These are phyloP conservation scores for Griposia aprilina DNA, from an alignment of 2,888 invertebrate genomes.

Conservation along the genomic window DNA sequence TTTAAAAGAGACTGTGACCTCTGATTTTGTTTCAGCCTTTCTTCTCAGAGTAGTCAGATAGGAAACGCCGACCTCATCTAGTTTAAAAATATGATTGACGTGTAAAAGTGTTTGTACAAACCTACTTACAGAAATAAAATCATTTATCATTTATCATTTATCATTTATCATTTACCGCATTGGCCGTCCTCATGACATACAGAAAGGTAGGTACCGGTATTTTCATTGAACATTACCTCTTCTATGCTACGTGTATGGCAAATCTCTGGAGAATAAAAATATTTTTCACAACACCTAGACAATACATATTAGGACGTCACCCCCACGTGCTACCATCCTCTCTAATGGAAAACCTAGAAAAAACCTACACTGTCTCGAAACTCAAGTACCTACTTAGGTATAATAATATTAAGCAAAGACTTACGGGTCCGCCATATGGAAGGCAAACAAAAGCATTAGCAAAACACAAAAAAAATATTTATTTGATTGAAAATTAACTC, in stretches of 20 bases:
- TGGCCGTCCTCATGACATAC: background rate
- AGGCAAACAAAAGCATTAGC: background rate
- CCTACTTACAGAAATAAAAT: no score
- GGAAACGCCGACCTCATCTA: no score
- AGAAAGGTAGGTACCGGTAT: background rate
- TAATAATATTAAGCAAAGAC: slow-evolving; percentile 27
- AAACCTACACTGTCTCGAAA: slow-evolving; percentile 14
- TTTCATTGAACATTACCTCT: background rate
- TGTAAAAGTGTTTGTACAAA: no score
- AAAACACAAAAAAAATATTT: slow-evolving; percentile 40
- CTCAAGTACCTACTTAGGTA: slow-evolving; percentile 15
- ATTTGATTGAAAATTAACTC: slow-evolving; percentile 49
- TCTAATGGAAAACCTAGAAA: background rate
- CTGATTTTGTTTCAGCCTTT: no score
- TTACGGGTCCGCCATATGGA: slow-evolving; percentile 20
- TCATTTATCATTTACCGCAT: no score
- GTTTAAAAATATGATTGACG: no score
- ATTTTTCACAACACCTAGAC: background rate
- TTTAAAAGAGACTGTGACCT: no score
- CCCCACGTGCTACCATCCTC: background rate
- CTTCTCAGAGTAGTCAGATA: no score
- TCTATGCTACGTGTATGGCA: background rate
- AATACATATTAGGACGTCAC: background rate
- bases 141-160: no score
- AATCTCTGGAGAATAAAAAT: background rate